Percentiles rank a stretch among this genome's conserved stretches.
Conservation (phyloP, 2,113 vertebrate species). For the Smithornis capensis region DNA sequence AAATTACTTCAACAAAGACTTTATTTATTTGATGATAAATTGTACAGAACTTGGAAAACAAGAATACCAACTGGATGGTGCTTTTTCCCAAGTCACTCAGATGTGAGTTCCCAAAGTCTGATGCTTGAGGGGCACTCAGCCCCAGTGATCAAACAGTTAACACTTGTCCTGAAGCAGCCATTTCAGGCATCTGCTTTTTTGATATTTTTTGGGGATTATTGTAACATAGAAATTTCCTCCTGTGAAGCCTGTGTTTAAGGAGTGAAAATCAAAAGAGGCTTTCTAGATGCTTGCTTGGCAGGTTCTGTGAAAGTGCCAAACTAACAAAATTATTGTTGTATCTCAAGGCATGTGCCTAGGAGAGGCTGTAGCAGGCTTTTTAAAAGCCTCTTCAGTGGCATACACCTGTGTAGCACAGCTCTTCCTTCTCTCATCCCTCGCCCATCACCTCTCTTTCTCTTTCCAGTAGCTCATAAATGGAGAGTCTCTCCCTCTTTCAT, state of each 20-base stretch:
- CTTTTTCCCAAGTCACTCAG: not conserved
- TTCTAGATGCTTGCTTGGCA: not conserved
- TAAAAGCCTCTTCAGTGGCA: not conserved
- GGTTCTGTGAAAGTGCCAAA: not conserved
- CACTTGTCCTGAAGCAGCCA: not conserved
- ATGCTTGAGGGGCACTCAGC: not conserved
- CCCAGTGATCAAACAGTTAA: not conserved
- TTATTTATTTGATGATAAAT: not conserved
- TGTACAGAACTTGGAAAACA: not conserved
- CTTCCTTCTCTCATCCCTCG: not conserved
- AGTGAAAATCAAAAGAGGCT: not conserved
- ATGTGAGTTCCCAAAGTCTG: fast-evolving
- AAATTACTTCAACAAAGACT: not conserved
- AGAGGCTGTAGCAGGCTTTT: not conserved
- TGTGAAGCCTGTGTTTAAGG: not conserved
- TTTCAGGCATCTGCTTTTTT: not conserved
- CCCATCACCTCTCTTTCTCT: not conserved
- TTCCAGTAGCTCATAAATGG: not conserved
- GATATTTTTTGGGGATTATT: not conserved
- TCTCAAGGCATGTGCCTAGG: not conserved
- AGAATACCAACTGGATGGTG: not conserved
- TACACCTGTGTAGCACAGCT: not conserved
- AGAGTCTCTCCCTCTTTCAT: not conserved
- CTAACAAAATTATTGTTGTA: not conserved
- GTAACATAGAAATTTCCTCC: not conserved